These are phyloP conservation scores for Pristionchus arcanus DNA, from an alignment of 2,888 invertebrate species.

Conservation along the genomic window DNA sequence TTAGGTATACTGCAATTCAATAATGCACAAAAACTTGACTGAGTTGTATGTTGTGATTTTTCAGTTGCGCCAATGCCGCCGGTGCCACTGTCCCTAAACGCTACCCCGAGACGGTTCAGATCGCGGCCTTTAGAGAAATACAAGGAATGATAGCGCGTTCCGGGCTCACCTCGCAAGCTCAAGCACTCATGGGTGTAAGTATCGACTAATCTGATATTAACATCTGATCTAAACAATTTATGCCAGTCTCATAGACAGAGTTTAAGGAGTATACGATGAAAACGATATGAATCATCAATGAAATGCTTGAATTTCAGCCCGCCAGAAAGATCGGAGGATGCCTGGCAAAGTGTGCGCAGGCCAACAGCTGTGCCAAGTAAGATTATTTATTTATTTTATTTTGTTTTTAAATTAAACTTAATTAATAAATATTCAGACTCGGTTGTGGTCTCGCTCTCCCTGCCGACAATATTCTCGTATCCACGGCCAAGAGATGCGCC, in stretches of 20 bases:
- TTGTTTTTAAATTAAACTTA: not conserved
- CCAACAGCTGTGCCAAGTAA: constrained; percentile 18
- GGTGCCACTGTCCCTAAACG: constrained; percentile 36
- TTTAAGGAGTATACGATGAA: not conserved
- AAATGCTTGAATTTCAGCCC: not conserved
- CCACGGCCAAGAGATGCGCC: not conserved
- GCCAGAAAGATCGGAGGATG: constrained; percentile 11
- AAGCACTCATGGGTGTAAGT: constrained; percentile 28
- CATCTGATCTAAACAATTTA: not conserved
- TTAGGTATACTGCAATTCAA: too few species aligned
- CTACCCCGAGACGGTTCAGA: constrained; percentile 52
- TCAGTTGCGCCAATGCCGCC: constrained; percentile 44
- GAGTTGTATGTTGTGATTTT: too few species aligned
- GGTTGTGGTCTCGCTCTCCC: constrained; percentile 53
- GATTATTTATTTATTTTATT: not conserved
- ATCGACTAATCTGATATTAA: not conserved
- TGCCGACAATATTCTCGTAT: constrained; percentile 45
- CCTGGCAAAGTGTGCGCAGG: constrained; percentile 22
- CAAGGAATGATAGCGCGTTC: constrained; percentile 14
- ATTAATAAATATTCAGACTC: not conserved
- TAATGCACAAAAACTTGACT: too few species aligned
- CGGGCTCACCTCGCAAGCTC: constrained; percentile 1
- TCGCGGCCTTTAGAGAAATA: constrained; percentile 47
- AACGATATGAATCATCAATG: not conserved
- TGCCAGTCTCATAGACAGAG: too few species aligned